A percentile compares a stretch with the other conserved stretches of the same genome.
phyloP scores from a whole-genome alignment of 2,797 vertebrate genomes.

The Nannoperca australis region DNA sequence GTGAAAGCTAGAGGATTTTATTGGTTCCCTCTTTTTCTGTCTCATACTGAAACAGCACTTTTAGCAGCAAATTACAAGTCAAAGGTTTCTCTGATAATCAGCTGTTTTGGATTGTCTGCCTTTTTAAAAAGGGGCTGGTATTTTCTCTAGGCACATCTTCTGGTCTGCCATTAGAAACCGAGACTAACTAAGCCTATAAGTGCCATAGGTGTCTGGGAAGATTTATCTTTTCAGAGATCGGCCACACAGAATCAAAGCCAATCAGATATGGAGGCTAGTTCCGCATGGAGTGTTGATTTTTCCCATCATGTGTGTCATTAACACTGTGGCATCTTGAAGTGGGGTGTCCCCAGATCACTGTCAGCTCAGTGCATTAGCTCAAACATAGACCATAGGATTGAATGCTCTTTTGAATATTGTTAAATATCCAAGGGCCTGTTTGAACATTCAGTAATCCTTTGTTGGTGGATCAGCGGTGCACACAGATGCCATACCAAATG shows the following conservation, averaged over 20 bases:
- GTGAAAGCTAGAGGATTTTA: not conserved
- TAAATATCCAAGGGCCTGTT: constrained; percentile 65
- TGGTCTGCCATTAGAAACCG: constrained; percentile 25
- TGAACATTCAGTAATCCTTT: constrained; percentile 66
- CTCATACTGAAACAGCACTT: not conserved
- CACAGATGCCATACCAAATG: constrained; percentile 75
- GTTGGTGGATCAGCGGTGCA: constrained; percentile 63
- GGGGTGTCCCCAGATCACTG: constrained; percentile 34
- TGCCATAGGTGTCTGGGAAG: constrained; percentile 51
- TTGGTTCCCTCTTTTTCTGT: constrained; percentile 2
- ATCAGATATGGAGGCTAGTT: constrained; percentile 53
- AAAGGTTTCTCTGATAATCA: constrained; percentile 38
- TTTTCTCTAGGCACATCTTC: constrained; percentile 54
- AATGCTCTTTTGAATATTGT: constrained; percentile 58
- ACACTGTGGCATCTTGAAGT: constrained; percentile 36
- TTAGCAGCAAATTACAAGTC: constrained; percentile 4
- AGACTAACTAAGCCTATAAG: constrained; percentile 52
- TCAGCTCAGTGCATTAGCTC: constrained; percentile 27
- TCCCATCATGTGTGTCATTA: constrained; percentile 42
- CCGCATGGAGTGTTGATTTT: constrained; percentile 18
- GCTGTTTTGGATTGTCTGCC: constrained; percentile 25
- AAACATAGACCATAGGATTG: constrained; percentile 35
- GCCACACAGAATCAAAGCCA: constrained; percentile 59
- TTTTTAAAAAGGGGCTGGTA: constrained; percentile 40
- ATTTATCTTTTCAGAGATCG: constrained; percentile 59